Evolutionary conservation across 2,113 vertebrate genomes (phyloP), one percentile per base, ranked within the genome.

Genomic region (Rhipidura dahli): DNA sequence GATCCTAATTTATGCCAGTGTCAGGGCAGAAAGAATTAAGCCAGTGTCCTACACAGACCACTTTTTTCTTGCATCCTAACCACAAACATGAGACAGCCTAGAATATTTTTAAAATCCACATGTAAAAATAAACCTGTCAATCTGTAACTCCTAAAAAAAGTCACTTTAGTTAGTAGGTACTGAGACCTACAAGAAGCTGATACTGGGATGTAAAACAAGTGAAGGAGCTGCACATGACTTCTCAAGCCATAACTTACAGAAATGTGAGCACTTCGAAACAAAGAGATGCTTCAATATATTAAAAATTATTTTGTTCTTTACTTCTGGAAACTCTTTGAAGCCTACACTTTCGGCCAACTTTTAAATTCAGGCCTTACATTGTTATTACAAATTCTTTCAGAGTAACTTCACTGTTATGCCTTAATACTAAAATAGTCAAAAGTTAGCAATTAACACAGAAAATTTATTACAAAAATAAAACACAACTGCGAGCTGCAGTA

Each of bases 91-190:
- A 94, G 71, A 86, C 83, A 81, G 61, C 51, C 65, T n/a, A 64
- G 40, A 83, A 49, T 96, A 97, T 97, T 96, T 97, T 96, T 96
- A 87, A 96, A 95, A 96, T 60, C 83, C 83, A 65, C 86, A 84
- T 77, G 59, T 96, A 97, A 97, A 97, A 96, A 94, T 95, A 95
- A 78, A 95, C 86, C 86, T 89, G 86, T 80, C 95, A 92, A 81
- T 94, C 94, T 11, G 1, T 42, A 88, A 90, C 66, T 92, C 57
- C 88, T 68, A 75, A 83, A 94, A 92, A 85, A 94, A 72, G 37
- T 75, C 56, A 75, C 56, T 93, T 93, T 57, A 81, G 66, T 73
- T 50, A 60, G 39, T 76, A 89, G 66, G 72, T 65, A 92, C 40
- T 26, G 50, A 91, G 73, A 87, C 50, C 63, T 79, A 84, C 16